A percentile compares a stretch with the other conserved stretches of the same genome.
phyloP scores from a whole-genome alignment of 2,888 invertebrate genomes.

The Morpho helenor region DNA sequence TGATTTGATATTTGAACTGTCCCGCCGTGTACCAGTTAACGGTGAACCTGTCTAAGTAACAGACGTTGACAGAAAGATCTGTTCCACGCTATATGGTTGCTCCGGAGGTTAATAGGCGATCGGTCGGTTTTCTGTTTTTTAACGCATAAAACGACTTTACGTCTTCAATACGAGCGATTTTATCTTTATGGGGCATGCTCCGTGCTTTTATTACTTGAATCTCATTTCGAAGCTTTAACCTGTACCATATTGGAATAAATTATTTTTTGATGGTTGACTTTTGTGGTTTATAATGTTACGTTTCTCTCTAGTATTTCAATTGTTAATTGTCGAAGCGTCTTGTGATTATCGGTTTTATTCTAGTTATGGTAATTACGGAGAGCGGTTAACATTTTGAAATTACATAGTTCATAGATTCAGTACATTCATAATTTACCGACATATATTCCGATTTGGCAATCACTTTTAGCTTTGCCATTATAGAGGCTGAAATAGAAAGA shows the following conservation, averaged over 20 bases:
- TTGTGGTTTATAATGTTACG: not conserved
- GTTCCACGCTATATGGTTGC: slow-evolving; percentile 13
- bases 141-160: slow-evolving; percentile 11
- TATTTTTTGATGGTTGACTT: slow-evolving; percentile 1
- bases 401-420: no score
- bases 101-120: slow-evolving; percentile 23
- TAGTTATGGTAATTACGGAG: no score
- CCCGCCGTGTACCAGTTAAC: slow-evolving; percentile 3
- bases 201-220: slow-evolving; percentile 9
- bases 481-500: no score
- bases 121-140: slow-evolving; percentile 17
- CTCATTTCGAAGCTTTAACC: slow-evolving; percentile 3
- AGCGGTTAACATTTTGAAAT: no score
- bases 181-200: slow-evolving; percentile 6
- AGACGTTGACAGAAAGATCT: slow-evolving; percentile 20
- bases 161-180: slow-evolving; percentile 8
- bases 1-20: not conserved
- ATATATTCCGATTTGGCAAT: no score
- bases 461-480: no score
- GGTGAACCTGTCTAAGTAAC: slow-evolving; percentile 9
- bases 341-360: no score
- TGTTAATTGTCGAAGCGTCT: no score
- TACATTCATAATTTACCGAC: no score
- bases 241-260: slow-evolving; percentile 1
- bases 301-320: no score